Base-by-base conservation (phyloP, 2,797 vertebrate genomes). In the Manis pentadactyla region DNA sequence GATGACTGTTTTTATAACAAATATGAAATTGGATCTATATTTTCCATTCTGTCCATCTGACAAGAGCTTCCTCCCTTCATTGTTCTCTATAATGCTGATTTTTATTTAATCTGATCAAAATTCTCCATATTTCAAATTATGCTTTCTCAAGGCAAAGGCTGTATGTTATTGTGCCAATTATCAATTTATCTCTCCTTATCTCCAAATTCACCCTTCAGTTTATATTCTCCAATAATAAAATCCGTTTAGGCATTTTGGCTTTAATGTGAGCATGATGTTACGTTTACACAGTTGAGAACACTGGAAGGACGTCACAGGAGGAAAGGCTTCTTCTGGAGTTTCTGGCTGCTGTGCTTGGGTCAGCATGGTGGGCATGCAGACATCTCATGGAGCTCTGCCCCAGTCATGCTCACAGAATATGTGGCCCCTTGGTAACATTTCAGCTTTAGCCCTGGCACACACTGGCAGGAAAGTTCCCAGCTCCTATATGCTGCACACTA, bases 41-140 rank as follows among this genome's bases (percentile, higher is more conserved):
- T 91, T 49, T 6, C 6, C 11, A 29, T 23, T 82, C 39, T 23
- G 8, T 61, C 13, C n/a, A 29, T 85, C 11, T 89, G n/a, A 39
- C 4, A 64, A 82, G 23, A 42, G 2, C 9, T 59, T 91, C 14
- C 21, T 83, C 5, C 7, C 14, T 27, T 81, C 27, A 81, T 49
- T 11, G 10, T 42, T 5, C 13, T 94, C 59, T 84, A 11, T 14
- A 42, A 59, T 23, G 11, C n/a, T 51, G 7, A 53, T 25, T 90
- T 86, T 93, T 83, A 87, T 63, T 77, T 66, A 49, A 90, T 21
- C 23, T n/a, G 1, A 74, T 69, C 4, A 91, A 31, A 87, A 89
- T 75, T 85, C 12, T 64, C 49, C 10, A 57, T 11, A 39, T 71
- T 83, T 85, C 25, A 81, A 46, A 69, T 31, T 87, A 85, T 51